Evolutionary conservation across 2,888 invertebrate species (phyloP).

Genomic region (Ecdyonurus torrentis): DNA sequence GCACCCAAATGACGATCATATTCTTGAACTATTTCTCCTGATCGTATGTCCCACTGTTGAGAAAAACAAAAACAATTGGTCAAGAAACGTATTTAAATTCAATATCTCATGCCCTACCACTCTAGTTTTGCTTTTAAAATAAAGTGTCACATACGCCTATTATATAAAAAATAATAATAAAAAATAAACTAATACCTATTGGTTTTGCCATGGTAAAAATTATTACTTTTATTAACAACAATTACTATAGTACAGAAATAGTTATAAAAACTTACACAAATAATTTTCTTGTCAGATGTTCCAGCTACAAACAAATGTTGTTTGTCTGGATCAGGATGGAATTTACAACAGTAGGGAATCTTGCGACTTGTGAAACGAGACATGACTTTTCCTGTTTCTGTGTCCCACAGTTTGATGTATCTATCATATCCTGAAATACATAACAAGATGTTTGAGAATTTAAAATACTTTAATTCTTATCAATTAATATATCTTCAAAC

Average conservation of each 20-base stretch:
- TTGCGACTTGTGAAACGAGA: conserved; percentile 87
- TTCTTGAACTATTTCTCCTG: conserved; percentile 91
- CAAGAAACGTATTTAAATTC: conserved; percentile 5
- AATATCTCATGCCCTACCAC: background rate
- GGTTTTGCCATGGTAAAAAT: background rate
- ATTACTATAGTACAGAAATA: background rate
- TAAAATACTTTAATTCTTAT: background rate
- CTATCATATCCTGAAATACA: conserved; percentile 68
- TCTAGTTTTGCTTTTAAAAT: too few relatives aligned
- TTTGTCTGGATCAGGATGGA: conserved; percentile 93
- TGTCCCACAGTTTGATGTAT: conserved; percentile 98
- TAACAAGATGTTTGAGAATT: conserved; percentile 6
- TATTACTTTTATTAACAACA: conserved; percentile 6
- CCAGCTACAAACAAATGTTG: conserved; percentile 97
- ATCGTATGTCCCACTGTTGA: conserved; percentile 94
- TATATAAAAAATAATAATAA: background rate
- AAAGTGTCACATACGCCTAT: too few relatives aligned
- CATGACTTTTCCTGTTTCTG: conserved; percentile 81
- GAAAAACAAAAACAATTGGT: conserved; percentile 19
- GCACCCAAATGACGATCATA: conserved; percentile 98
- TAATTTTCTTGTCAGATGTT: conserved; percentile 97
- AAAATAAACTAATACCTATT: background rate
- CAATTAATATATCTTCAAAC: too few relatives aligned
- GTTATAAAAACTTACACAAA: conserved; percentile 92
- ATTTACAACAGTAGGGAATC: conserved; percentile 96